Conservation (phyloP, 37 sponge, comb jelly and placozoan species). For the Spongia lamella region DNA sequence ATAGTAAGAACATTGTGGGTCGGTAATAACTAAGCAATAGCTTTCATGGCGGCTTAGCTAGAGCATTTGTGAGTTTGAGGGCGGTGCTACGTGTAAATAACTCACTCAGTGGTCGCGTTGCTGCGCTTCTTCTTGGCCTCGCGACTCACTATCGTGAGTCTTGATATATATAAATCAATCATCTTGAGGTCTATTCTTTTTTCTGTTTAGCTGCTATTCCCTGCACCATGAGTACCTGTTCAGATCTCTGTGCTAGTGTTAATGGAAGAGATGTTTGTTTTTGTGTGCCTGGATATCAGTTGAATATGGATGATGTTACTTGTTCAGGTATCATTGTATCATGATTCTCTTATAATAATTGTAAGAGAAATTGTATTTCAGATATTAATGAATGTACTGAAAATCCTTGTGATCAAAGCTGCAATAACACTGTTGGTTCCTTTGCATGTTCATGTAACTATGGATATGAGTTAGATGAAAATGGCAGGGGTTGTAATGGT, state of each 20-base stretch:
- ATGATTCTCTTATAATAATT: too few relatives aligned
- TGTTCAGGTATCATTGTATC: too few relatives aligned
- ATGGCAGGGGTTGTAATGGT: conserved; percentile 1
- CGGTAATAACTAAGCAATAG: too few relatives aligned
- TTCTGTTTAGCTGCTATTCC: background rate
- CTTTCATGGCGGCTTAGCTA: too few relatives aligned
- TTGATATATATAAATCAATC: too few relatives aligned
- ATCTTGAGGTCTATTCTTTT: background rate
- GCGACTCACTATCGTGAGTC: too few relatives aligned
- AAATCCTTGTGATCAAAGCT: conserved; percentile 9
- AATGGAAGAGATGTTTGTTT: conserved; percentile 21
- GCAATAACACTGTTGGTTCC: conserved; percentile 24
- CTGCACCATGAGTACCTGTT: background rate
- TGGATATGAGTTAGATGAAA: conserved; percentile 4
- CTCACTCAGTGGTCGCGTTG: too few relatives aligned
- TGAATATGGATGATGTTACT: background rate
- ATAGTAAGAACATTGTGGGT: too few relatives aligned
- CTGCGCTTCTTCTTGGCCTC: too few relatives aligned
- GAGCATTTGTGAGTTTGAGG: too few relatives aligned
- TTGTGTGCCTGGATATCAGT: conserved; percentile 25
- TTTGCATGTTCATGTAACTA: conserved; percentile 6
- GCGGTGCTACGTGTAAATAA: too few relatives aligned
- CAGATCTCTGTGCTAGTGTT: conserved; percentile 7
- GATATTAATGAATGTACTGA: conserved; percentile 20
- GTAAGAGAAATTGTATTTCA: background rate